Percentiles rank a stretch among this genome's conserved stretches.
phyloP scores from a whole-genome alignment of 2,888 invertebrate genomes.

The Rhyacophila evoluta region DNA sequence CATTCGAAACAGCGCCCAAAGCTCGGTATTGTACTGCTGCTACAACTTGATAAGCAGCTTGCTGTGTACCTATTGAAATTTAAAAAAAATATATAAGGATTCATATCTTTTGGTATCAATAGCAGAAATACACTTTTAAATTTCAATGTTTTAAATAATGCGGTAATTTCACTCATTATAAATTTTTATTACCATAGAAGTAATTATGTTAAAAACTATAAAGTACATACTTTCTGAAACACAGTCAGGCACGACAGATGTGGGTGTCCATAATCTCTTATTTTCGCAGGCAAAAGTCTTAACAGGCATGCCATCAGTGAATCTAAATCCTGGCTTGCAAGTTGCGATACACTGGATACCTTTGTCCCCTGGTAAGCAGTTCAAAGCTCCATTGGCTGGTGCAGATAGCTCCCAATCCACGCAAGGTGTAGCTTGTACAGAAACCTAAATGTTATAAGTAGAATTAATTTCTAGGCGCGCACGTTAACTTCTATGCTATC shows the following conservation, averaged over 20 bases:
- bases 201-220: neutral
- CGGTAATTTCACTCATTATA: too few relatives aligned
- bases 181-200: too few relatives aligned
- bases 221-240: slow-evolving; percentile 83
- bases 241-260: slow-evolving; percentile 93
- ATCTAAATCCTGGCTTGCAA: slow-evolving; percentile 88
- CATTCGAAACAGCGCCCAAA: slow-evolving; percentile 87
- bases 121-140: slow-evolving; percentile 7
- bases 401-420: slow-evolving; percentile 94
- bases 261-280: slow-evolving; percentile 86
- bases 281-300: slow-evolving; percentile 89
- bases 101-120: neutral
- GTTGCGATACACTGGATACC: slow-evolving; percentile 91
- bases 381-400: slow-evolving; percentile 89
- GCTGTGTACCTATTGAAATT: slow-evolving; percentile 80
- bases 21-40: slow-evolving; percentile 89
- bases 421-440: slow-evolving; percentile 93
- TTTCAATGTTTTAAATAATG: too few relatives aligned
- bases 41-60: slow-evolving; percentile 93
- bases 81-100: neutral
- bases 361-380: slow-evolving; percentile 85
- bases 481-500: too few relatives aligned
- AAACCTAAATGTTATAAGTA: too few relatives aligned
- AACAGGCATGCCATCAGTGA: slow-evolving; percentile 89
- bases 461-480: too few relatives aligned